Conservation (phyloP, 2,888 invertebrate genomes). For the Eulithis testata region DNA sequence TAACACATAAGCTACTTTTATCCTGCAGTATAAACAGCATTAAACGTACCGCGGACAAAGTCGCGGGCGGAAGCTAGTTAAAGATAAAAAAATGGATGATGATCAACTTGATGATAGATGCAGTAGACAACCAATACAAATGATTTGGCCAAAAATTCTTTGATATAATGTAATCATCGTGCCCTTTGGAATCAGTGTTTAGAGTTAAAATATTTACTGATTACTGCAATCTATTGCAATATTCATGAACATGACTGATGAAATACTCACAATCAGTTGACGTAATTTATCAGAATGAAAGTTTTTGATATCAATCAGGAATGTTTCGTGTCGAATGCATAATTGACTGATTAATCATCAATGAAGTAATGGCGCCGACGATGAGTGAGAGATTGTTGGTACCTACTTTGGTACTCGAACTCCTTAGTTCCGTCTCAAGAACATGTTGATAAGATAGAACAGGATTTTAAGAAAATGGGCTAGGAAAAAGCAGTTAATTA, state of each 20-base stretch:
- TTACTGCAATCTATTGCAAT: constrained; percentile 1
- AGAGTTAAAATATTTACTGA: not conserved
- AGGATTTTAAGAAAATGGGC: too few relatives aligned
- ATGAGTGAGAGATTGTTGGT: not conserved
- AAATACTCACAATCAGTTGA: constrained; percentile 5
- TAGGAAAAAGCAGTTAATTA: too few relatives aligned
- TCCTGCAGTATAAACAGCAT: too few relatives aligned
- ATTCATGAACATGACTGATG: constrained; percentile 2
- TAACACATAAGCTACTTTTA: too few relatives aligned
- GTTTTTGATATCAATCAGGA: constrained; percentile 36
- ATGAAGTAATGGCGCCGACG: constrained; percentile 26
- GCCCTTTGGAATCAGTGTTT: not conserved
- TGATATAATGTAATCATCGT: not conserved
- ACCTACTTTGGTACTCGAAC: too few relatives aligned
- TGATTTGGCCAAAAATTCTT: not conserved
- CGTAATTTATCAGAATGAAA: constrained; percentile 30
- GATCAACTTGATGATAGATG: too few relatives aligned
- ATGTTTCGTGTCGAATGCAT: constrained; percentile 30
- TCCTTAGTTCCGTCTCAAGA: too few relatives aligned
- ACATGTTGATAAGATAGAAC: too few relatives aligned
- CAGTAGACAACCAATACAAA: not conserved
- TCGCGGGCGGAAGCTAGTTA: too few relatives aligned
- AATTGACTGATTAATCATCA: constrained; percentile 35
- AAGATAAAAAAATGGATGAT: too few relatives aligned
- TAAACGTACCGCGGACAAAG: too few relatives aligned